These are phyloP conservation scores for Microcebus ravelobensis DNA, from an alignment of 2,113 vertebrate species.

Conservation along the genomic window DNA sequence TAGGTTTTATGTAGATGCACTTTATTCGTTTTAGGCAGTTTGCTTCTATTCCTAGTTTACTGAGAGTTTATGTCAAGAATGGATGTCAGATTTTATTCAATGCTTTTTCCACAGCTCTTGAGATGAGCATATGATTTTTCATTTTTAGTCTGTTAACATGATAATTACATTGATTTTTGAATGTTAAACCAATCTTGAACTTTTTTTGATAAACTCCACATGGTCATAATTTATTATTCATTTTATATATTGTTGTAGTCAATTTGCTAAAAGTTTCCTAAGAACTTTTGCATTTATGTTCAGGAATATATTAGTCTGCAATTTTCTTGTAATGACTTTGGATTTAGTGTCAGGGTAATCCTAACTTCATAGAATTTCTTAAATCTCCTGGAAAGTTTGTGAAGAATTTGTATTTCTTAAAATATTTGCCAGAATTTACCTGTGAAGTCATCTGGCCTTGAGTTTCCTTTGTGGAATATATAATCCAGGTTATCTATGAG, in stretches of 20 bases:
- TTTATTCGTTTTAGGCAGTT: not conserved
- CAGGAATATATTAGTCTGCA: not conserved
- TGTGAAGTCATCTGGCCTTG: not conserved
- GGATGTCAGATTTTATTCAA: not conserved
- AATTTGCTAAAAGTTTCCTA: not conserved
- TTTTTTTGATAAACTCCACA: not conserved
- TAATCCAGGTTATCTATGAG: not conserved
- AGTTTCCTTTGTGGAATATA: not conserved
- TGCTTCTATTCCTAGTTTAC: not conserved
- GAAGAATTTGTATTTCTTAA: not conserved
- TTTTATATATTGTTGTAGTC: not conserved
- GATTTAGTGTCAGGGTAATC: not conserved
- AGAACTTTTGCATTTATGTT: not conserved
- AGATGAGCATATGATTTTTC: not conserved
- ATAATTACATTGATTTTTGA: not conserved
- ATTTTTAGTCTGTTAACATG: not conserved
- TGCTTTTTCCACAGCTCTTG: not conserved
- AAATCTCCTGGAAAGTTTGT: not conserved
- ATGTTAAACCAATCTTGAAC: not conserved
- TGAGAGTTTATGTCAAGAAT: not conserved
- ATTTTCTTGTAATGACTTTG: not conserved
- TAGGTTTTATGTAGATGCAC: not conserved
- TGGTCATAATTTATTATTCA: not conserved
- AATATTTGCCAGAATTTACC: not conserved
- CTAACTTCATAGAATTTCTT: not conserved